A percentile compares a stretch with the other conserved stretches of the same genome.
Evolutionary conservation across 2,888 invertebrate species (phyloP).

Genomic region (Lymantria dispar): DNA sequence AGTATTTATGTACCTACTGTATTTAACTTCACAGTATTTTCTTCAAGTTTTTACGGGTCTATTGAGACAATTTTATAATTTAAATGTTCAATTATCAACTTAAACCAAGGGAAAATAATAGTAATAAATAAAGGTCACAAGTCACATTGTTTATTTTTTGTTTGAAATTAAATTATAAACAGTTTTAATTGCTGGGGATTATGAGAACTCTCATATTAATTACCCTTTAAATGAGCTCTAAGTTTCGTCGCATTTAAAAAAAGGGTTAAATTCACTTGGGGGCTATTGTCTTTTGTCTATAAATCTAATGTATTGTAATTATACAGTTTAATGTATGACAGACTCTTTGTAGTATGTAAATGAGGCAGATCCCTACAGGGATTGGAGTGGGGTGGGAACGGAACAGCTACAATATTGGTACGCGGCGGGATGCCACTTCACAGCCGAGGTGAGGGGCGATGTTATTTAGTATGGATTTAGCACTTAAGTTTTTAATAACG

Average conservation of each 20-base stretch:
- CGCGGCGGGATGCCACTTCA: slow-evolving; percentile 69
- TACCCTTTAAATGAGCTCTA: slow-evolving; percentile 73
- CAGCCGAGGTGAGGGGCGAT: slow-evolving; percentile 37
- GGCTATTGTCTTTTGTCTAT: slow-evolving; percentile 73
- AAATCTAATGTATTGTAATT: slow-evolving; percentile 77
- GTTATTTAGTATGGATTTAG: slow-evolving; percentile 40
- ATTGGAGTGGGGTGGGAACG: slow-evolving; percentile 72
- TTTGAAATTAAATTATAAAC: slow-evolving; percentile 35
- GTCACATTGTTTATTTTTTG: slow-evolving; percentile 50
- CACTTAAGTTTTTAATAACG: slow-evolving; percentile 26
- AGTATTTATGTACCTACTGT: no score
- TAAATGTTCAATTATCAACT: no score
- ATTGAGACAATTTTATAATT: no score
- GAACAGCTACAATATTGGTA: slow-evolving; percentile 56
- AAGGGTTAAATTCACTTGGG: slow-evolving; percentile 63
- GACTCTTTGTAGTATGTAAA: slow-evolving; percentile 77
- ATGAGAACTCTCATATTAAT: slow-evolving; percentile 77
- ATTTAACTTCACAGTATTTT: no score
- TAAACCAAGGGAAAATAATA: slow-evolving; percentile 1
- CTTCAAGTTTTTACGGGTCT: no score
- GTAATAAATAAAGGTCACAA: slow-evolving; percentile 46
- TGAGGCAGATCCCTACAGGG: slow-evolving; percentile 52
- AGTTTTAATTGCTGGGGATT: slow-evolving; percentile 66
- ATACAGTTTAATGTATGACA: slow-evolving; percentile 77
- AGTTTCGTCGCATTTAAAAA: slow-evolving; percentile 60